phyloP scores from a whole-genome alignment of 2,888 invertebrate genomes.

The Smittia aterrima region DNA sequence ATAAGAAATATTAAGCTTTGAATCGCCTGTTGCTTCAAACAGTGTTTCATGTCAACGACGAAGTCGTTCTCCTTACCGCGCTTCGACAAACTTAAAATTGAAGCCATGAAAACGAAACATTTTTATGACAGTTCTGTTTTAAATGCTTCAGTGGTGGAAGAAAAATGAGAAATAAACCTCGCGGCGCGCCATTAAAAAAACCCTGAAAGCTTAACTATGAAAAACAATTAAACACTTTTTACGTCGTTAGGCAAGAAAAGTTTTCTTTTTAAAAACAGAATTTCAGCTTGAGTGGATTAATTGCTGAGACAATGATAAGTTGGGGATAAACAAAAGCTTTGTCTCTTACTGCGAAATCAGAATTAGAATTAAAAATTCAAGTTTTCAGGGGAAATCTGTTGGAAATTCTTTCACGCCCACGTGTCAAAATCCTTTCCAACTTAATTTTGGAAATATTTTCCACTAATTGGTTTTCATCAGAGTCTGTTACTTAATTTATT shows the following conservation, averaged over 20 bases:
- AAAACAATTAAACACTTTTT: slow-evolving; percentile 3
- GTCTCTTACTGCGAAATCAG: too few relatives aligned
- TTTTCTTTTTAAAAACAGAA: not conserved
- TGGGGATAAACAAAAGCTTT: too few relatives aligned
- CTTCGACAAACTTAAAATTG: not conserved
- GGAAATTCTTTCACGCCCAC: too few relatives aligned
- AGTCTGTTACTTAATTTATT: not conserved
- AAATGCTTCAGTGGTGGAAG: not conserved
- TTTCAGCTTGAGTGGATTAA: not conserved
- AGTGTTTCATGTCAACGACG: too few relatives aligned
- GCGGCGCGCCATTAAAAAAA: not conserved
- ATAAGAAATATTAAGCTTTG: too few relatives aligned
- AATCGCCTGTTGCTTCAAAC: too few relatives aligned
- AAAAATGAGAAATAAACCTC: not conserved
- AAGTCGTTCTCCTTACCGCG: too few relatives aligned
- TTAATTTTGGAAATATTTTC: not conserved
- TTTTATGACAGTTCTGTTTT: not conserved
- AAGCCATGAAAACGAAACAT: not conserved
- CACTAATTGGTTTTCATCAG: not conserved
- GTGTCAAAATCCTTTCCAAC: too few relatives aligned
- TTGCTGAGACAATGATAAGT: not conserved
- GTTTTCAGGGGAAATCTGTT: too few relatives aligned
- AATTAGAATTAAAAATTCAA: too few relatives aligned
- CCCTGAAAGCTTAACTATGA: not conserved
- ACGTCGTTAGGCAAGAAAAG: not conserved